Evolutionary conservation across 53 echinoderm and acorn worm species (phyloP), one percentile per base, ranked within the genome.

Genomic region (Patiria pectinifera): DNA sequence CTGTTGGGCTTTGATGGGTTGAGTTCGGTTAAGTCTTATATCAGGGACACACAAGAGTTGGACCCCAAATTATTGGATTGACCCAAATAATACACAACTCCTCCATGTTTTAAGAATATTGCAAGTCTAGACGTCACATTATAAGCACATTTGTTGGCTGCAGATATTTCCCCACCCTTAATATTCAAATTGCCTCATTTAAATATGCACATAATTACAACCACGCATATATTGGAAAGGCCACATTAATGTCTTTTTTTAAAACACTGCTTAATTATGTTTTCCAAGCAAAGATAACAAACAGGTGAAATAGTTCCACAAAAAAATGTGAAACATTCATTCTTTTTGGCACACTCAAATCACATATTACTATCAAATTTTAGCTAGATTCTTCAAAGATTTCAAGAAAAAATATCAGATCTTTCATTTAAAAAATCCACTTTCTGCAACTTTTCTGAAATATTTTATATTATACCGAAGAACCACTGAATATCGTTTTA

Each of bases 151-250:
- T 8, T 6, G 53, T 53, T 53, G 53, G 53, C 53, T 53, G 53
- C 53, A 53, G 53, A 53, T 53, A 53, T 53, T 35, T 35, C 35
- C 35, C 35, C 35, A 35, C 35, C 35, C 35, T 35, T 35, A 35
- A 35, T 35, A 35, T 35, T 35, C 35, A 35, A 35, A 35, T 35
- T 35, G 35, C 35, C 35, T 35, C 35, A 35, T 35, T 35, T 35
- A 35, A 35, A 35, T 35, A 35, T 35, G 35, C 35, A 35, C 35
- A 46, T 47, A 47, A 46, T 85, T 86, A 6, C 19, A 48, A 35
- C 35, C 69, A n/a, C 75, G 48, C 72, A 24, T 25, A 77, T 49
- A 87, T 35, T 49, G 87, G 87, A 87, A 87, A 87, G 87, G 87
- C 87, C 87, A 87, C 87, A 7, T 87, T 87, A 23, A 47, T 71